Evolutionary conservation across 2,888 invertebrate genomes (phyloP), one percentile per base, ranked within the genome.

Genomic region (Liposcelis brunnea): DNA sequence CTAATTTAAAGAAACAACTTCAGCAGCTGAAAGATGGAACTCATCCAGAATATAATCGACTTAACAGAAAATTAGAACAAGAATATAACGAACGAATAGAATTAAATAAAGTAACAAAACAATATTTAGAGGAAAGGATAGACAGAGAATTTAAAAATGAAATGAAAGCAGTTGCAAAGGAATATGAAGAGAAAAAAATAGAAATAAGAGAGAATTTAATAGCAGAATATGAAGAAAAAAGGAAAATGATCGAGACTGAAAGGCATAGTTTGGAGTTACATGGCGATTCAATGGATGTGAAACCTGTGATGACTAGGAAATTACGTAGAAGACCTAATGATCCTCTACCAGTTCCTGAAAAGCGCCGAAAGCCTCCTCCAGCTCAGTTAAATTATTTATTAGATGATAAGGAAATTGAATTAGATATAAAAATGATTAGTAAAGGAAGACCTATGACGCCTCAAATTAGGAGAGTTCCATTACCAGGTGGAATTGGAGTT

Each of bases 261-360:
- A 66, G 90, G 46, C 75, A 77, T 51, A 82, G 79, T 42, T 80
- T 94, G 72, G 95, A 95, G 60, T 65, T 95, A 1, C 89, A 86
- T 45, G 89, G 84, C 50, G 89, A 85, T 61, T 81, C 82, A 2
- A 80, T 76, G 70, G 85, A 85, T 70, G 81, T 85, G n/a, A 94
- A 94, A 59, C 90, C 94, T 10, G 85, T 86, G n/a, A 84, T 91
- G 68, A 95, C 94, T 26, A 72, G 95, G 19, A 95, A 94, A 62
- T 66, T 95, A 19, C 69, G 95, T 3, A 71, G 94, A 49, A 72
- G 95, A 18, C 93, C 93, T 0, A 94, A 95, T 62, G 94, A 94
- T 62, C 94, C 94, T 0, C 72, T 86, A 35, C 93, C 91, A 3
- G 76, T 81, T 49, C 85, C 86, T 6, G 77, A 86, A 56, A 77